Base-by-base conservation (phyloP, 2,888 invertebrate species). In the Mythimna ferrago region DNA sequence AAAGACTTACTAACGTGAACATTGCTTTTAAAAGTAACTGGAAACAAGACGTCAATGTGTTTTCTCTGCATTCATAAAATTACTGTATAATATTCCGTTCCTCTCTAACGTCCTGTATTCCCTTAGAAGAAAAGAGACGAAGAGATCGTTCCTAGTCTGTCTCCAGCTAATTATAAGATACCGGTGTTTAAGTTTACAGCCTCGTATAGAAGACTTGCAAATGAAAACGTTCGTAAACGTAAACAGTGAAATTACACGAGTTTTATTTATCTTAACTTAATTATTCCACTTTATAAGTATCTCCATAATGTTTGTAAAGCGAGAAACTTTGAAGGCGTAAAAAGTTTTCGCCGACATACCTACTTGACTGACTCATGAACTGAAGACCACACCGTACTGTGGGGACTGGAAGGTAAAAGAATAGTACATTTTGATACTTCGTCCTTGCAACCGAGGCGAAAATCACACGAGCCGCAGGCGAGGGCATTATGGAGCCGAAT, bases 181-280 rank as follows among this genome's bases (percentile, higher is more conserved):
- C 87, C 81, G 85, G 85, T 87, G 85, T 90, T 88, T 87, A 88
- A 90, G 84, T 93, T 92, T 90, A 94, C 89, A 87, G 78, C 89
- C 84, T 80, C 84, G 80, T 86, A 80, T 83, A 86, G 81, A 88
- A 87, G 85, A 81, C 74, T 89, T 79, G 87, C 81, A 86, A 92
- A 92, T 92, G 88, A 90, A 91, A 92, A 89, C 88, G 89, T 90
- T 89, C 92, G 89, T 93, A 92, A 94, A 92, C 88, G 82, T 91
- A 89, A 92, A 92, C 89, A 89, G 88, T 87, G 87, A 89, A 91
- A 92, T 91, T 86, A 91, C 90, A 87, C 80, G 85, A 88, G 89
- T 87, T 90, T 83, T 86, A 89, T 89, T 86, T 85, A 84, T 83
- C 85, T 80, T 70, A 76, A 83, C 80, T 86, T 87, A 87, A 87